These are phyloP conservation scores for Nymphalis urticae DNA, from an alignment of 2,888 invertebrate genomes.

Conservation along the genomic window DNA sequence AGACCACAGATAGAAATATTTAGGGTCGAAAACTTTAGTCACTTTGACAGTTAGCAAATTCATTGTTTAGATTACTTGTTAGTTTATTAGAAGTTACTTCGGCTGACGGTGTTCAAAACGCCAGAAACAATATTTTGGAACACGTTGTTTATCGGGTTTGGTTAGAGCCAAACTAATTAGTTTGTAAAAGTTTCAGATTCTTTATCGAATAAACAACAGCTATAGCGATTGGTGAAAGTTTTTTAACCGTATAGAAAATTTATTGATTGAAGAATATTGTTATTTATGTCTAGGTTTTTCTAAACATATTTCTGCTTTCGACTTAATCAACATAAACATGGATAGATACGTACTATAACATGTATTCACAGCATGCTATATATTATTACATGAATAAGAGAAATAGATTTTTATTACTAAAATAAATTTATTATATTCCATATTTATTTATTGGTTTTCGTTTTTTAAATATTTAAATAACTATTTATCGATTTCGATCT, in stretches of 20 bases:
- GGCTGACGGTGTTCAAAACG: conserved; percentile 9
- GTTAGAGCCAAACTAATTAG: conserved; percentile 2
- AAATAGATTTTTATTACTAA: too few species aligned
- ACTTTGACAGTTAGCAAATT: conserved; percentile 28
- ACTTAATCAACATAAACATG: not conserved
- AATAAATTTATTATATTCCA: too few species aligned
- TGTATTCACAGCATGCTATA: too few species aligned
- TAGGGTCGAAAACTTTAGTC: conserved; percentile 10
- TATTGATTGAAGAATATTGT: not conserved
- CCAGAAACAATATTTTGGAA: not conserved
- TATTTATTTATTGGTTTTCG: too few species aligned
- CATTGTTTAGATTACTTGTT: conserved; percentile 23
- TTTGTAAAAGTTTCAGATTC: conserved; percentile 2
- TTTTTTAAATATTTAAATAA: too few species aligned
- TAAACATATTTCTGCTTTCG: not conserved
- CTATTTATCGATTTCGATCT: too few species aligned
- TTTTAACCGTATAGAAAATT: not conserved
- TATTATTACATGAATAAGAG: too few species aligned
- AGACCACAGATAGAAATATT: conserved; percentile 30
- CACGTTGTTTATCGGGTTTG: not conserved
- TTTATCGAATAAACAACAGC: not conserved
- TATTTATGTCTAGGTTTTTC: not conserved
- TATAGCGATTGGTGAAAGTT: not conserved
- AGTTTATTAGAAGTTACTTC: conserved; percentile 15
- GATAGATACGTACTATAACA: too few species aligned